These are phyloP conservation scores for Nyctereutes procyonoides DNA, from an alignment of 2,113 vertebrate species.

Conservation along the genomic window DNA sequence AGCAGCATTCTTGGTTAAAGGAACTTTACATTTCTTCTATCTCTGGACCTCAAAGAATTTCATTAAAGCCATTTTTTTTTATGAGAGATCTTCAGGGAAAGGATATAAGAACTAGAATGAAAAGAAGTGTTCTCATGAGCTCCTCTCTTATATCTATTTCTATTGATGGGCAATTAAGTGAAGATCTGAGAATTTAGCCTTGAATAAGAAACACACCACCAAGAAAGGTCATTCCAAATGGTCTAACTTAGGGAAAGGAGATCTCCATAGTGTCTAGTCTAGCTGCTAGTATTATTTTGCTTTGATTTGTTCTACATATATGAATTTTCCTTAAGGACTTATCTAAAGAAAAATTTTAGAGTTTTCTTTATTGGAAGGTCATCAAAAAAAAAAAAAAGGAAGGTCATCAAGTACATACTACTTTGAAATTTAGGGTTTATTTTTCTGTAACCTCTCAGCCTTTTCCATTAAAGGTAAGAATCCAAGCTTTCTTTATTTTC, in stretches of 20 bases:
- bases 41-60: background rate
- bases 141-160: background rate
- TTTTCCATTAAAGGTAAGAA: constrained; percentile 22
- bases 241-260: background rate
- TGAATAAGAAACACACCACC: background rate
- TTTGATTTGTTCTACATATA: background rate
- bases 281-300: constrained; percentile 23
- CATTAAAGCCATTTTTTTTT: background rate
- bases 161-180: background rate
- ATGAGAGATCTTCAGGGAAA: constrained; percentile 1
- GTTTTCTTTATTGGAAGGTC: constrained; percentile 25
- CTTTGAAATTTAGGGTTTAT: background rate
- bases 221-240: constrained; percentile 11
- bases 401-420: background rate
- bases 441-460: background rate
- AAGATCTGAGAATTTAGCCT: background rate
- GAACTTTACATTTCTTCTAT: background rate
- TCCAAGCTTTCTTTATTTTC: constrained; percentile 37
- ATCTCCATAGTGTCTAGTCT: background rate
- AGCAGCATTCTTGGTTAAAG: background rate
- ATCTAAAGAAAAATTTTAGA: constrained; percentile 32
- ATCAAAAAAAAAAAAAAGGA: no score
- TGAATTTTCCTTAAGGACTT: background rate
- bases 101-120: background rate
- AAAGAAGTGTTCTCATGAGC: background rate